Base-by-base conservation (phyloP, 1,140 invertebrate species). In the Ceratitis capitata region DNA sequence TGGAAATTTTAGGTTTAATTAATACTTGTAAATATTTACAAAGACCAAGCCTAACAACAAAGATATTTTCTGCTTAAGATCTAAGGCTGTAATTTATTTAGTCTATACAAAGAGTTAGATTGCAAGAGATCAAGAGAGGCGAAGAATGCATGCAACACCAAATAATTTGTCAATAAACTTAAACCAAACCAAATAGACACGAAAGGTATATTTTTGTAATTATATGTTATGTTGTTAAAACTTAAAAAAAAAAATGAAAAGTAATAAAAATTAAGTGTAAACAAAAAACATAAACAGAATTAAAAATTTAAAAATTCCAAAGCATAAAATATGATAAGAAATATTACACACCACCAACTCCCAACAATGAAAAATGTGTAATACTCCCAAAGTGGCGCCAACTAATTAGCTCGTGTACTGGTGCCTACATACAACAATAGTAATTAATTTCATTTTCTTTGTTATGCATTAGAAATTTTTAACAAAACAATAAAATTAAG, bases 401-500 rank as follows among this genome's bases (percentile, higher is more conserved):
- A 69, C 61, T 69, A 69, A 69, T 69, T 69, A 69, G 61, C 29
- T 29, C 32, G 0, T 45, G 42, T 39, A 9, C 51, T 14, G 23
- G 3, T n/a, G 51, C 51, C 51, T 56, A 47, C 45, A 47, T 6
- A 5, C 45, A 6, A 56, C 51, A 56, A 19, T 39, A 12, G 39
- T 39, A 78, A 78, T 78, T 78, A 78, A 78, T 45, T 78, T 78
- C 2, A 78, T 78, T 78, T 45, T 16, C 19, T 9, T 64, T 64
- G 35, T 9, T 12, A 45, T 3, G 69, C 69, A 23, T 23, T 14
- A 42, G 39, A 47, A n/a, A 78, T 78, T 78, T 78, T 45, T 45
- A 16, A 78, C 69, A 78, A 78, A 78, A 16, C 69, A 78, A 74
- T 45, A 78, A 78, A 78, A 45, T 45, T 78, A 61, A 23, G 29